Evolutionary conservation across 2,888 invertebrate species (phyloP), one percentile per base, ranked within the genome.

Genomic region (Apotomis betuletana): DNA sequence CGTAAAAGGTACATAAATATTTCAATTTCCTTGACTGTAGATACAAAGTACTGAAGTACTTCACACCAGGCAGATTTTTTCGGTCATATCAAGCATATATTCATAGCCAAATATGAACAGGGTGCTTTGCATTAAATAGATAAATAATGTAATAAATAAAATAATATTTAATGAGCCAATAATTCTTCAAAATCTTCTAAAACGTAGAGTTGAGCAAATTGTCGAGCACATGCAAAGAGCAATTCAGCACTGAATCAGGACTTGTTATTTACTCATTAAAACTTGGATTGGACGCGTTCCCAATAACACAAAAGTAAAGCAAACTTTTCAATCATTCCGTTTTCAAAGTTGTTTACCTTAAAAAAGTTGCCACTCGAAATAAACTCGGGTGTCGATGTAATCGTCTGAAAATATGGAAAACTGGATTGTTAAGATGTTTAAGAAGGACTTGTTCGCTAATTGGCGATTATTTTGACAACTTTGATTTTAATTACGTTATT

Each of bases 211-310:
- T 38, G 46, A 67, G 63, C 52, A 72, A 68, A 57, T 36, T 73
- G 76, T 70, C 76, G 76, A 78, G 79, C 75, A 81, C 75, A 81
- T 83, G 82, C 87, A 89, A 81, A 84, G 88, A 89, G 86, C 87
- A 87, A 84, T 86, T 80, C 80, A 81, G 80, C 75, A 75, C 76
- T 70, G 83, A 83, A 86, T 85, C 84, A 78, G 77, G 80, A 78
- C 81, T 89, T 83, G 90, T 90, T 91, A 90, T 91, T 91, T 91
- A 90, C 90, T 90, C 90, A 91, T 91, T 91, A 90, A 88, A 91
- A 90, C 87, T 90, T 90, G 76, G 83, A 88, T 89, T 87, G 87
- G 83, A 84, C 85, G 84, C 85, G 85, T 84, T 85, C 6, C 83
- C 83, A 74, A 85, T 78, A 82, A 75, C 74, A 77, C 78, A 79